Evolutionary conservation across 2,113 vertebrate genomes (phyloP).

Genomic region (Nettapus auritus): DNA sequence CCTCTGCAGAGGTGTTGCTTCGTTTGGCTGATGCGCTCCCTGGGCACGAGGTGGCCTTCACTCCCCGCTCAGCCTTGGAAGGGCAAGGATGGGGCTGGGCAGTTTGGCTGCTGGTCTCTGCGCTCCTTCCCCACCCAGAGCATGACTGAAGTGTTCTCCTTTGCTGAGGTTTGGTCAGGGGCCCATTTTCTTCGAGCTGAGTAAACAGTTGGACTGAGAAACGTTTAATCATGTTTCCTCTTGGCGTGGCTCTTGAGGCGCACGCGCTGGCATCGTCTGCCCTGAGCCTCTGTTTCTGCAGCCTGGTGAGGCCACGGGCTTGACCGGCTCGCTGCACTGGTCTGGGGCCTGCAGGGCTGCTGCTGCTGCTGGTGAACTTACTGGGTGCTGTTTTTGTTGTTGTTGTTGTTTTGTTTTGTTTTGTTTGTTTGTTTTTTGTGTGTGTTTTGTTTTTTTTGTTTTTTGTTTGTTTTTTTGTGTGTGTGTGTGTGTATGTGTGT

Average conservation of each 20-base stretch:
- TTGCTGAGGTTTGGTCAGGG: constrained; percentile 6
- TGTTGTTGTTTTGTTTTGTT: too few relatives aligned
- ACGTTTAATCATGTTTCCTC: constrained; percentile 29
- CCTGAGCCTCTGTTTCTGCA: accelerated
- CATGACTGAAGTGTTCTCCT: not conserved
- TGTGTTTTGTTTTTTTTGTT: not conserved
- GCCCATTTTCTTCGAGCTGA: not conserved
- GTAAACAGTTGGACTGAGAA: constrained; percentile 34
- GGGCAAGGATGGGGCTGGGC: not conserved
- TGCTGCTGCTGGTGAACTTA: not conserved
- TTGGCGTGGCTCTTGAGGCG: not conserved
- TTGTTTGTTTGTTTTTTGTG: too few relatives aligned
- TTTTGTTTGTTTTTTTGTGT: too few relatives aligned
- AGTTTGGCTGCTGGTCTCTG: not conserved
- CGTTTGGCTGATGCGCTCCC: accelerated
- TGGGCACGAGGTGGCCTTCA: accelerated
- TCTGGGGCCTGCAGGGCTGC: not conserved
- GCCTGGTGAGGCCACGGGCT: accelerated
- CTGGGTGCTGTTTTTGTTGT: not conserved
- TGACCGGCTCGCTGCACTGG: accelerated
- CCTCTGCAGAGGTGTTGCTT: not conserved
- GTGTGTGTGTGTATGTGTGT: too few relatives aligned
- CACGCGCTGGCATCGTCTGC: not conserved
- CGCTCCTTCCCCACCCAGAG: not conserved
- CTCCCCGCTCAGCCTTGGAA: not conserved